Percentiles rank a stretch among this genome's conserved stretches.
Conservation (phyloP, 2,888 invertebrate genomes). For the Yponomeuta cagnagella region DNA sequence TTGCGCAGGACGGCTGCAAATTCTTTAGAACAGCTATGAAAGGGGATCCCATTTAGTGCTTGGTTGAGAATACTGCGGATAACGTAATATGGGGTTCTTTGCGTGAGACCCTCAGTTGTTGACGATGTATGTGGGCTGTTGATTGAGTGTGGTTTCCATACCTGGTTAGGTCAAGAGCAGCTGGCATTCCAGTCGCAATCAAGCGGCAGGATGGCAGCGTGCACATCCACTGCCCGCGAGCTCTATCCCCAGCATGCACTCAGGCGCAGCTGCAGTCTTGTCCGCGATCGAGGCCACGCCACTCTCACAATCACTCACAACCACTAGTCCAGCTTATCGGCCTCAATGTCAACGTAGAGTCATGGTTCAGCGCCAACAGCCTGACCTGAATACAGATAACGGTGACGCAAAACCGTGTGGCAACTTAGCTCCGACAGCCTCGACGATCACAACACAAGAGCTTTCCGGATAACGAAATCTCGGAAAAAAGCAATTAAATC, state of each 20-base stretch:
- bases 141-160: constrained; percentile 26
- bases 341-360: constrained; percentile 59
- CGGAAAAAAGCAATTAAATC: constrained; percentile 40
- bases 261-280: constrained; percentile 1
- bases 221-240: constrained; percentile 64
- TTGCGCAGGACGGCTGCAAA: no score
- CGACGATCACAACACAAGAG: constrained; percentile 24
- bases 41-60: no score
- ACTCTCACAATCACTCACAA: constrained; percentile 53
- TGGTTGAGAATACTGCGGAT: no score
- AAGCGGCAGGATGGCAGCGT: constrained; percentile 65
- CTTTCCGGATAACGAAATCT: constrained; percentile 47
- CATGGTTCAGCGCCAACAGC: constrained; percentile 58
- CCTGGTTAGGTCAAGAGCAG: constrained; percentile 74
- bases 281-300: constrained; percentile 32
- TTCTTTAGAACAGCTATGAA: no score
- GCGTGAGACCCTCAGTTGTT: no score
- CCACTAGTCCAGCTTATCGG: constrained; percentile 32
- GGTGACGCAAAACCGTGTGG: constrained; percentile 53
- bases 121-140: no score
- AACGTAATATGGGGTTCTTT: no score
- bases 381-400: constrained; percentile 58
- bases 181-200: constrained; percentile 71
- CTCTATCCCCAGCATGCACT: constrained; percentile 29
- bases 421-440: constrained; percentile 39